These are phyloP conservation scores for Drosophila rhopaloa DNA, from an alignment of 1,140 invertebrate species.

Conservation along the genomic window DNA sequence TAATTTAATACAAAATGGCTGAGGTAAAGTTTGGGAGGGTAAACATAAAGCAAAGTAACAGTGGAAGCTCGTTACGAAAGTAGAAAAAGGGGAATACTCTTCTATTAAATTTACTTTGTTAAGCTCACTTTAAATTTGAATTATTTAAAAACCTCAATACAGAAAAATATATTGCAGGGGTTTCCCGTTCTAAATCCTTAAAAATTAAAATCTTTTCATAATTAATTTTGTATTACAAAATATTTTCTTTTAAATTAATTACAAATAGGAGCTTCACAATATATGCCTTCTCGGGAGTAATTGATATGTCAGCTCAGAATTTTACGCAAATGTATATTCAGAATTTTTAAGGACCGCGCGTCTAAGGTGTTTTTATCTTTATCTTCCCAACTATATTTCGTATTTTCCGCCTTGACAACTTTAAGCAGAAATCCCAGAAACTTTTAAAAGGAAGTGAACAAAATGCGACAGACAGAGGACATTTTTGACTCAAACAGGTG, in stretches of 20 bases:
- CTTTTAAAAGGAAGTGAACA: constrained; percentile 1
- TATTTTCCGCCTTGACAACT: constrained; percentile 7
- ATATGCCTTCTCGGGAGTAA: too few relatives aligned
- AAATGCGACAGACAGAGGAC: constrained; percentile 18
- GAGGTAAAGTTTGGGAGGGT: constrained; percentile 24
- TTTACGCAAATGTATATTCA: background rate
- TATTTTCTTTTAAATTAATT: too few relatives aligned
- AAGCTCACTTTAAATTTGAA: too few relatives aligned
- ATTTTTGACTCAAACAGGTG: constrained; percentile 65
- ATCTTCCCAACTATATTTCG: background rate
- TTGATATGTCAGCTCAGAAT: background rate
- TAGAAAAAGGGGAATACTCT: background rate
- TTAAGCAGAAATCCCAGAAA: constrained; percentile 10
- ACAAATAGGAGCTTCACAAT: too few relatives aligned
- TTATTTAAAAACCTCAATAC: too few relatives aligned
- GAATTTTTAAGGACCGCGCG: too few relatives aligned
- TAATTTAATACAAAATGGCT: constrained; percentile 74
- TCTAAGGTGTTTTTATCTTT: background rate
- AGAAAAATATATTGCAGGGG: too few relatives aligned
- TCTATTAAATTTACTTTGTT: too few relatives aligned
- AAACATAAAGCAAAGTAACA: constrained; percentile 16
- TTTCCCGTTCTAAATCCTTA: too few relatives aligned
- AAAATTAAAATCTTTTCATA: too few relatives aligned
- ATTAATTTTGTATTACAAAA: too few relatives aligned
- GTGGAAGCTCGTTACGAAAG: background rate